These are phyloP conservation scores for Cataglyphis hispanica DNA, from an alignment of 1,140 invertebrate species.

Conservation along the genomic window DNA sequence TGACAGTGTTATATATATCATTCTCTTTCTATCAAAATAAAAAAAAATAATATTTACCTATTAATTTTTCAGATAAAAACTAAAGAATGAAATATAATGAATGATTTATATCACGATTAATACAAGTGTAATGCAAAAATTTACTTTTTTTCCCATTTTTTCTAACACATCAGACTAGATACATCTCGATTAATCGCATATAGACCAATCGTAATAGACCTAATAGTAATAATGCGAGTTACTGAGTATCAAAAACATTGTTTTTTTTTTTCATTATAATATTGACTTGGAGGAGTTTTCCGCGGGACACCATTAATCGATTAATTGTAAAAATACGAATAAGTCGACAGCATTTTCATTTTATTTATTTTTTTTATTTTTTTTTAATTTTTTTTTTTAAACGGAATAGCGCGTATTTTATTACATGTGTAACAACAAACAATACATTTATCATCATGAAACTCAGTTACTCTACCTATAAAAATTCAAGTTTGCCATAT, in stretches of 20 bases:
- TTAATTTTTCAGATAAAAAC: constrained; percentile 61
- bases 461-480: constrained; percentile 63
- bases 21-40: constrained; percentile 7
- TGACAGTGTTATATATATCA: not conserved
- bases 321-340: not conserved
- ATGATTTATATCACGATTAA: constrained; percentile 68
- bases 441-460: constrained; percentile 47
- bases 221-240: constrained; percentile 40
- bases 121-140: constrained; percentile 33
- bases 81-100: constrained; percentile 23
- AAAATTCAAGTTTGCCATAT: constrained; percentile 34
- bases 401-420: not conserved
- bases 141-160: not conserved
- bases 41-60: constrained; percentile 21
- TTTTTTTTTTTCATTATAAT: constrained; percentile 54
- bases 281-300: constrained; percentile 72
- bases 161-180: not conserved
- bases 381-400: constrained; percentile 3
- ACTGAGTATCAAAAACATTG: constrained; percentile 67
- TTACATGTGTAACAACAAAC: not conserved
- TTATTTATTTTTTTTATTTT: not conserved
- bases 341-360: constrained; percentile 35
- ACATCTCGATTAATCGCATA: constrained; percentile 58
- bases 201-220: constrained; percentile 54
- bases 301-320: not conserved